Conservation (phyloP, 2,113 vertebrate genomes). For the Cebus imitator region DNA sequence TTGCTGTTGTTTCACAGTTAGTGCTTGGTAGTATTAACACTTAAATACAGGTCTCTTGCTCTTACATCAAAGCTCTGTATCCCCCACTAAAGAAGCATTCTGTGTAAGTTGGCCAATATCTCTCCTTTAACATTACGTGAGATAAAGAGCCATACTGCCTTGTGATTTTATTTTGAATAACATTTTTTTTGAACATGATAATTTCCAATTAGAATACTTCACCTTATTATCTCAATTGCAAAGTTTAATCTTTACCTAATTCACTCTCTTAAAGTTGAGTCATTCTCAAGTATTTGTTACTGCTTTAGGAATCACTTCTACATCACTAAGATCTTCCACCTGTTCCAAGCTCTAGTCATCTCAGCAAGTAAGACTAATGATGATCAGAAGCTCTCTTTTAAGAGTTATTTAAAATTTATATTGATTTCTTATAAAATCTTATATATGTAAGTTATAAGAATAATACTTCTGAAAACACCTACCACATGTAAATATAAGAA, state of each 20-base stretch:
- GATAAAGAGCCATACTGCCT: neutral
- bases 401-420: neutral
- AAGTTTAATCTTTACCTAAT: neutral
- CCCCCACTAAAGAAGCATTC: fast-evolving
- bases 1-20: neutral
- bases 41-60: neutral
- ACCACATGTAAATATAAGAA: neutral
- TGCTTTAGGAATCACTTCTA: neutral
- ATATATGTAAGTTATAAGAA: neutral
- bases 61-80: no score
- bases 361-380: neutral
- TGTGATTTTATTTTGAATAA: neutral
- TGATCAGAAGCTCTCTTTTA: neutral
- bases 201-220: neutral
- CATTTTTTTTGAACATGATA: neutral
- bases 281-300: neutral
- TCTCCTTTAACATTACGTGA: neutral
- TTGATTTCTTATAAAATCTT: neutral
- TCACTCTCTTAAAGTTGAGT: neutral
- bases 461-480: neutral
- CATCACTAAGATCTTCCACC: neutral
- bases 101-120: neutral
- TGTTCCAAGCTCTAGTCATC: neutral
- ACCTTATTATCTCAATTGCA: neutral
- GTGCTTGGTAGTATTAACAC: neutral